Evolutionary conservation across 1,140 invertebrate species (phyloP).

Genomic region (Nilaparvata lugens): DNA sequence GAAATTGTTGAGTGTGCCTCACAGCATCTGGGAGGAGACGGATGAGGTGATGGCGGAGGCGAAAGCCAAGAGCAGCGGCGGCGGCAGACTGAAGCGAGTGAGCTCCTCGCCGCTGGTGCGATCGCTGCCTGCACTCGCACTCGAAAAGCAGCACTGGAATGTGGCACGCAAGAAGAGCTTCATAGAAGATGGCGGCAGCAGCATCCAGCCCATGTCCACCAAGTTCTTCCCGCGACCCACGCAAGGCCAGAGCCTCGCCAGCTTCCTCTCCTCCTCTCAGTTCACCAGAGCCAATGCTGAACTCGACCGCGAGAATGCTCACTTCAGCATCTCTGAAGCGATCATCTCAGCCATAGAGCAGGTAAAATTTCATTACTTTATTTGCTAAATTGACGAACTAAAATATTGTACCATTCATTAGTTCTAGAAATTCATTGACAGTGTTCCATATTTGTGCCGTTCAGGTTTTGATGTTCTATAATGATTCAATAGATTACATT

Average conservation of each 20-base stretch:
- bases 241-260: slow-evolving; percentile 62
- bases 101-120: background rate
- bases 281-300: slow-evolving; percentile 63
- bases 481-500: no score
- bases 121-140: no score
- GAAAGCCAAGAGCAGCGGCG: background rate
- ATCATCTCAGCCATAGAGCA: slow-evolving; percentile 76
- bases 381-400: slow-evolving; percentile 4
- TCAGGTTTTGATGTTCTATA: no score
- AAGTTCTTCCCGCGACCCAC: slow-evolving; percentile 52
- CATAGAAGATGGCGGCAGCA: slow-evolving; percentile 49
- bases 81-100: slow-evolving; percentile 1
- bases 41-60: background rate
- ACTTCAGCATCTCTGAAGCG: slow-evolving; percentile 77
- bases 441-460: no score
- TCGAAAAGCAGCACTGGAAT: background rate
- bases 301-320: slow-evolving; percentile 76
- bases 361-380: slow-evolving; percentile 33
- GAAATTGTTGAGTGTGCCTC: background rate
- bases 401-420: background rate
- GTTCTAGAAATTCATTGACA: no score
- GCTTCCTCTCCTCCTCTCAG: slow-evolving; percentile 62
- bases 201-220: slow-evolving; percentile 45
- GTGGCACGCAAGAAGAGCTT: slow-evolving; percentile 42
- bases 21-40: slow-evolving; percentile 14